A percentile compares a stretch with the other conserved stretches of the same genome.
phyloP scores from a whole-genome alignment of 2,888 invertebrate genomes.

The Kryphioiulus occultus region DNA sequence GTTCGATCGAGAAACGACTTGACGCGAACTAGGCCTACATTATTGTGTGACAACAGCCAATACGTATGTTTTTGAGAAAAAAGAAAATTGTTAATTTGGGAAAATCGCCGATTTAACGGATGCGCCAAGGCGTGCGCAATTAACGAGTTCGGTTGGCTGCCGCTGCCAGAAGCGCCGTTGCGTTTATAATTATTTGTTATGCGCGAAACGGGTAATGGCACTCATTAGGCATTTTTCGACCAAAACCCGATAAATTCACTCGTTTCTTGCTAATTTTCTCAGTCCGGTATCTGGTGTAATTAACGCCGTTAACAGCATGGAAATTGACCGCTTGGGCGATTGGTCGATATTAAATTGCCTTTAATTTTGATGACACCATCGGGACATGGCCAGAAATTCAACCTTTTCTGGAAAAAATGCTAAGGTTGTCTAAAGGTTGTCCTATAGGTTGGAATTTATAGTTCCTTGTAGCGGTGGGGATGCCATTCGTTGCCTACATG shows the following conservation, averaged over 20 bases:
- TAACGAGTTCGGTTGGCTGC: not conserved
- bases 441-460: too few species aligned
- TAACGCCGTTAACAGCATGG: not conserved
- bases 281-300: not conserved
- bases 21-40: too few species aligned
- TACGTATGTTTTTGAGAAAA: not conserved
- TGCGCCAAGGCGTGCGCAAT: not conserved
- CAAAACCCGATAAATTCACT: not conserved
- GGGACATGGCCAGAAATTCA: not conserved
- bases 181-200: not conserved
- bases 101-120: not conserved
- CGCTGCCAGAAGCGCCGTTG: not conserved
- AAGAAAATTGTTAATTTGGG: not conserved
- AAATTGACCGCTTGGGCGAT: not conserved
- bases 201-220: not conserved
- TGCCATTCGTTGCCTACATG: too few species aligned
- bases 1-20: too few species aligned
- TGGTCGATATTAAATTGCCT: not conserved
- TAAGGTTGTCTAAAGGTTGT: too few species aligned
- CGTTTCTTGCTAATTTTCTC: not conserved
- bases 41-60: not conserved
- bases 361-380: not conserved
- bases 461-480: too few species aligned
- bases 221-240: slow-evolving; percentile 10
- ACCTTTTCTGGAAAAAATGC: not conserved